A percentile compares a stretch with the other conserved stretches of the same genome.
These are phyloP conservation scores for Edolisoma coerulescens DNA, from an alignment of 2,113 vertebrate species.

Conservation along the genomic window DNA sequence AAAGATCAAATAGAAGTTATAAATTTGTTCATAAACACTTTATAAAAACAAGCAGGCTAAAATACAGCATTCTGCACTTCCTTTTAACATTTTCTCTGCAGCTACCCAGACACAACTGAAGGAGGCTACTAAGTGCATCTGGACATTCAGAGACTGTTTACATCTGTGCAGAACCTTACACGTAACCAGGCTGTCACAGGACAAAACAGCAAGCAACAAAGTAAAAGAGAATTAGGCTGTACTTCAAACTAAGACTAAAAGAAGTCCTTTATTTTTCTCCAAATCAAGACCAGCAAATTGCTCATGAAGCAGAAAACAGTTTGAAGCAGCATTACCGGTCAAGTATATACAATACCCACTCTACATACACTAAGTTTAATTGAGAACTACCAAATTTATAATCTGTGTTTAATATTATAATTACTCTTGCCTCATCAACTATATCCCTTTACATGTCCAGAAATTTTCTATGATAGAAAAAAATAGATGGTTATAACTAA, in stretches of 20 bases:
- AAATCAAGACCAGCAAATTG: not conserved
- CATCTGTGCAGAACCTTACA: not conserved
- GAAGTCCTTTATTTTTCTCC: not conserved
- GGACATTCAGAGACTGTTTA: not conserved
- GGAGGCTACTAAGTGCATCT: not conserved
- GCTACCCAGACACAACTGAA: not conserved
- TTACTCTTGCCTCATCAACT: not conserved
- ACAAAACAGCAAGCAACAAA: not conserved
- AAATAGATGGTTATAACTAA: not conserved
- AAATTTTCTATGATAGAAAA: not conserved
- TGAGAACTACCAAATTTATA: not conserved
- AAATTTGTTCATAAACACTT: not conserved
- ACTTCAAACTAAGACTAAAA: not conserved
- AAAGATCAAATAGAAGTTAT: not conserved
- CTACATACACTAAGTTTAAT: not conserved
- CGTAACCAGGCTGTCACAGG: not conserved
- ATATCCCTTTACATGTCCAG: not conserved
- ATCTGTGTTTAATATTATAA: not conserved
- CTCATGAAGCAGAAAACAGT: not conserved
- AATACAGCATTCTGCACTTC: fast-evolving
- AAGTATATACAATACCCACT: not conserved
- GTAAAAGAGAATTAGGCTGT: not conserved
- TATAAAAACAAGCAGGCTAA: not conserved
- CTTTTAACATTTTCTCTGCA: not conserved
- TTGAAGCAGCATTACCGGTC: not conserved